A percentile compares a stretch with the other conserved stretches of the same genome.
Conservation (phyloP, 2,113 vertebrate species). For the Periophthalmus modestus region DNA sequence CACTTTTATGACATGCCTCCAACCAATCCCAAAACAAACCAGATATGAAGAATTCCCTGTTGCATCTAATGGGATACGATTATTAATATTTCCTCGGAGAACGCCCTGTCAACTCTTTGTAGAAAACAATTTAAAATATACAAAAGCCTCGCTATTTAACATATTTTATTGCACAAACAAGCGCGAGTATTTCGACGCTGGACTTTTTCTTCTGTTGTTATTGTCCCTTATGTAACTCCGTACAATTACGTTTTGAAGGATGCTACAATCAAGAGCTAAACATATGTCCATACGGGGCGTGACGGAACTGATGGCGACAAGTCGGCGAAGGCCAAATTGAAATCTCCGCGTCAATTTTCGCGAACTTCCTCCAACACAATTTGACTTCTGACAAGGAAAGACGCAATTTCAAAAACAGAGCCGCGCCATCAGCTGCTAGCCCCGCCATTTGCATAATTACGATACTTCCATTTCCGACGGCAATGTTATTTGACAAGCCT, state of each 20-base stretch:
- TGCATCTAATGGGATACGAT: slow-evolving; percentile 84
- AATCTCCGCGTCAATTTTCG: slow-evolving; percentile 92
- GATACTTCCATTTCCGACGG: slow-evolving; percentile 89
- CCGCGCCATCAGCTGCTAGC: slow-evolving; percentile 85
- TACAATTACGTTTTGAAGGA: slow-evolving; percentile 80
- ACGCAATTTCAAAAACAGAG: slow-evolving; percentile 94
- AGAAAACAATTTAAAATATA: slow-evolving; percentile 91
- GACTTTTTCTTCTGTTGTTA: slow-evolving; percentile 73
- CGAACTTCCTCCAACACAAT: slow-evolving; percentile 94
- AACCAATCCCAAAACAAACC: slow-evolving; percentile 30
- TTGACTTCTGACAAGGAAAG: slow-evolving; percentile 94
- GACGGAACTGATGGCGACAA: slow-evolving; percentile 89
- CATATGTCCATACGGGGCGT: slow-evolving; percentile 83
- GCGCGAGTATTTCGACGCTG: slow-evolving; percentile 80
- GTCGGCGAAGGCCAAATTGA: slow-evolving; percentile 81
- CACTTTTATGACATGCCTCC: neutral
- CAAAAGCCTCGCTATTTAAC: slow-evolving; percentile 85
- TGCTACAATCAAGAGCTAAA: slow-evolving; percentile 86
- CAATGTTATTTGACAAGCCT: slow-evolving; percentile 86
- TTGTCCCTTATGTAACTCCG: slow-evolving; percentile 74
- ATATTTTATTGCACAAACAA: slow-evolving; percentile 89
- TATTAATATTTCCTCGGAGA: slow-evolving; percentile 92
- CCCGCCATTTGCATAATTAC: slow-evolving; percentile 93
- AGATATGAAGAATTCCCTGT: slow-evolving; percentile 69
- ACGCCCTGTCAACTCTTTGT: slow-evolving; percentile 80